phyloP scores from a whole-genome alignment of 2,888 invertebrate genomes.

The Oscheius sp. region DNA sequence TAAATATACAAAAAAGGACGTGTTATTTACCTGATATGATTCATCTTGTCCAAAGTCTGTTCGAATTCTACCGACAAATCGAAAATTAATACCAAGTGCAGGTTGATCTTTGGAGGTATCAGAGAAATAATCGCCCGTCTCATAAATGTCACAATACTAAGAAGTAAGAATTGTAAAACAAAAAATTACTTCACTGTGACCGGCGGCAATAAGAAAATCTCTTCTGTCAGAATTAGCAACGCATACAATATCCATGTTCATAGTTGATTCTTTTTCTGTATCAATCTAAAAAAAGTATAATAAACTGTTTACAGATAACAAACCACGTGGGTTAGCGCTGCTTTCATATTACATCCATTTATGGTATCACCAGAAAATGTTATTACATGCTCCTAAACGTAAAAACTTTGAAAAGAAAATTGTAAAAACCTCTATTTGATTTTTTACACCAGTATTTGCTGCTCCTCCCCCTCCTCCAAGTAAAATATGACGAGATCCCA shows the following conservation, averaged over 20 bases:
- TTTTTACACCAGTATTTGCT: slow-evolving; percentile 93
- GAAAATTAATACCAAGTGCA: slow-evolving; percentile 35
- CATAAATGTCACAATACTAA: slow-evolving; percentile 58
- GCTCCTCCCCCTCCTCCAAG: slow-evolving; percentile 97
- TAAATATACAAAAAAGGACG: neutral
- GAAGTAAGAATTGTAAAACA: slow-evolving; percentile 22
- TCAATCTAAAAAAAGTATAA: slow-evolving; percentile 44
- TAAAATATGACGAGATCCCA: slow-evolving; percentile 76
- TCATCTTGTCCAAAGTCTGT: slow-evolving; percentile 29
- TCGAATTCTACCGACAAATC: slow-evolving; percentile 32
- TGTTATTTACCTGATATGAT: slow-evolving; percentile 40
- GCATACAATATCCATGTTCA: slow-evolving; percentile 67
- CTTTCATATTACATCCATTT: slow-evolving; percentile 3
- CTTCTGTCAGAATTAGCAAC: slow-evolving; percentile 36
- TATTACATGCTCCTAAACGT: neutral
- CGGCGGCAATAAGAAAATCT: slow-evolving; percentile 61
- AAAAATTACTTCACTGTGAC: slow-evolving; percentile 60
- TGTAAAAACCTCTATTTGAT: slow-evolving; percentile 85
- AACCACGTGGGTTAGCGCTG: neutral
- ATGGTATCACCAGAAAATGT: slow-evolving; percentile 3
- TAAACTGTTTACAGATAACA: neutral
- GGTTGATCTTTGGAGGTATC: slow-evolving; percentile 30
- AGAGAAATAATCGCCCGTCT: slow-evolving; percentile 51
- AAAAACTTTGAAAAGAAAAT: too few relatives aligned
- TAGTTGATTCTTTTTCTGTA: slow-evolving; percentile 59